Evolutionary conservation across 2,113 vertebrate genomes (phyloP).

Genomic region (Carassius carassius): DNA sequence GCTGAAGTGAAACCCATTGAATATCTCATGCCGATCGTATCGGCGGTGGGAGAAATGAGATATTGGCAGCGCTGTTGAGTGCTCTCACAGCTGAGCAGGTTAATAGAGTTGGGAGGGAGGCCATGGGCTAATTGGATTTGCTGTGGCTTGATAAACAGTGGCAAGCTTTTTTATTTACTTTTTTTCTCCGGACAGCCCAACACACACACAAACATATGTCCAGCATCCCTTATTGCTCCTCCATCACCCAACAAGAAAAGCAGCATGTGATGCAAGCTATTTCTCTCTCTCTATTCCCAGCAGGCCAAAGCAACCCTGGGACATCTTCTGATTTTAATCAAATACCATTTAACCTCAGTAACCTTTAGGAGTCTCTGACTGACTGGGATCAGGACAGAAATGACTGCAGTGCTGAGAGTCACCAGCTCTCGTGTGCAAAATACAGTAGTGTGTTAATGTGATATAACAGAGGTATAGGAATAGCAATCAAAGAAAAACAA

Average conservation of each 20-base stretch:
- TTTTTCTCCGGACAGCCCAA: constrained; percentile 26
- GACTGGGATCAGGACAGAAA: no score
- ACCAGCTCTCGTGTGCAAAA: neutral
- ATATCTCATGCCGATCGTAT: constrained; percentile 96
- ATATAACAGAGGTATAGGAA: no score
- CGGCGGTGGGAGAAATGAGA: constrained; percentile 90
- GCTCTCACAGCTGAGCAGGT: constrained; percentile 91
- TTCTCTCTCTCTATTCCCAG: constrained; percentile 71
- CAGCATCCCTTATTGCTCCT: constrained; percentile 13
- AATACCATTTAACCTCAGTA: constrained; percentile 80
- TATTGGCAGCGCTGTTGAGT: constrained; percentile 92
- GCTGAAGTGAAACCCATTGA: constrained; percentile 87
- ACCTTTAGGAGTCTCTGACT: constrained; percentile 61
- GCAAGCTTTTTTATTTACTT: constrained; percentile 70
- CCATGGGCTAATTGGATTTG: constrained; percentile 98
- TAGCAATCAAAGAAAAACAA: neutral
- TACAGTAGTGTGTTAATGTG: neutral
- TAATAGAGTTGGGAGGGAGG: constrained; percentile 94
- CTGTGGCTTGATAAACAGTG: constrained; percentile 90
- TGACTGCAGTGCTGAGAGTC: neutral
- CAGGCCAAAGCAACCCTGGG: constrained; percentile 64
- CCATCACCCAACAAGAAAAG: constrained; percentile 53
- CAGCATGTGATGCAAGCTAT: constrained; percentile 61
- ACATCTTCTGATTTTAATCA: constrained; percentile 84
- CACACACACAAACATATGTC: constrained; percentile 53